Evolutionary conservation across 2,113 vertebrate species (phyloP), one percentile per base, ranked within the genome.

Genomic region (Morphnarchus princeps): DNA sequence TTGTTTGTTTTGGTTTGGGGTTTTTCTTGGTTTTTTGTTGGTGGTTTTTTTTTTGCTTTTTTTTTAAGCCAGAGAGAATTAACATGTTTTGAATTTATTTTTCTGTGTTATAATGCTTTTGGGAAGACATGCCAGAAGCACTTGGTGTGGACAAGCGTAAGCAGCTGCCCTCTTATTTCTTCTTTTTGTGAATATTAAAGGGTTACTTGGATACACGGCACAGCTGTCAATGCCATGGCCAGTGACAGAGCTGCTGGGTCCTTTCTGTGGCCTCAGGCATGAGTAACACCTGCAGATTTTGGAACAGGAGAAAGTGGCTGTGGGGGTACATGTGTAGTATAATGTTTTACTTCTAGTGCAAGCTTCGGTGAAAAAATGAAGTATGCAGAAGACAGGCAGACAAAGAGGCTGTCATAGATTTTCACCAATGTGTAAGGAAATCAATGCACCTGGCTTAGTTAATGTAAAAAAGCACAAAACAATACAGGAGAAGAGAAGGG

Each of bases 31-130:
- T 47, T 47, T 47, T 47, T 47, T 47, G 19, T 20, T 43, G 11
- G 17, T 0, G 12, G 8, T 3, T 49, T 49, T 10, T 3, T 28
- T 28, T 52, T 15, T 24, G 2, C 6, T 2, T 34, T 31, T 9
- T 25, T 81, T 70, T 66, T 52, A 29, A 89, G 34, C 16, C 63
- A 63, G 22, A 72, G 38, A 65, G 9, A 83, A 77, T 55, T 40
- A 80, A 36, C 24, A 16, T 36, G 7, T 50, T 93, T 79, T 83
- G 26, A 79, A 49, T 83, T 71, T 62, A 16, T 89, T 94, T 88
- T 85, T 76, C 47, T 49, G 22, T 4, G 20, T 59, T 73, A 58
- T 65, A 40, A 32, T 65, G 8, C 11, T 85, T 69, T 54, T 42
- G 36, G 32, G n/a, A 80, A 83, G 62, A 79, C 16, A 49, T 4